Percentiles rank a stretch among this genome's conserved stretches.
These are phyloP conservation scores for Leptestheria dahalacensis DNA, from an alignment of 1,140 invertebrate species.

Conservation along the genomic window DNA sequence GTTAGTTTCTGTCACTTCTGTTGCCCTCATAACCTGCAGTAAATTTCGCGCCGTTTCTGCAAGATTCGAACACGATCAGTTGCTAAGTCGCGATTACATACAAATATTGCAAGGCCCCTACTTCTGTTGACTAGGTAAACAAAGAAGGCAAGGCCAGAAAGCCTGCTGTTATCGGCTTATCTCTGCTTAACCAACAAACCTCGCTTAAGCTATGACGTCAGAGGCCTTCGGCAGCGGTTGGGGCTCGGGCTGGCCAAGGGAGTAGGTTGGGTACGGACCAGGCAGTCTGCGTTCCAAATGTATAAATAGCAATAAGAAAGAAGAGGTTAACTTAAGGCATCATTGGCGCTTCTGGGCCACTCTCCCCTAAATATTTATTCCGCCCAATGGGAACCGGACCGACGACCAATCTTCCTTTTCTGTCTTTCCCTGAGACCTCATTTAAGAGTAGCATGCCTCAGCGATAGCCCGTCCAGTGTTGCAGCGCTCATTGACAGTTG, in stretches of 20 bases:
- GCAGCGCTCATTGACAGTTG: neutral
- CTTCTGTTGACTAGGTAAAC: neutral
- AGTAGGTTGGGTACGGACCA: no score
- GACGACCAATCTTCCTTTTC: neutral
- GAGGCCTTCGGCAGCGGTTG: neutral
- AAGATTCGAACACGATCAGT: neutral
- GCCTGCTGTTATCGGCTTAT: neutral
- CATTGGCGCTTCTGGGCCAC: neutral
- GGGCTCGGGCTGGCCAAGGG: no score
- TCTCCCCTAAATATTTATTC: neutral
- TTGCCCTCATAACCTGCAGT: no score
- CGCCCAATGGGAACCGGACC: neutral
- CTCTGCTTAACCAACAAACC: neutral
- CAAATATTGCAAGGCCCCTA: neutral
- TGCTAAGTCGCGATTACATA: neutral
- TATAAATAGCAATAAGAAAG: neutral
- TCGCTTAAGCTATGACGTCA: neutral
- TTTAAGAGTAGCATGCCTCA: no score
- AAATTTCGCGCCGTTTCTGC: neutral
- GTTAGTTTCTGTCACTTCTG: neutral
- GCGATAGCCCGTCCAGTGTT: no score
- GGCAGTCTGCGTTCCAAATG: neutral
- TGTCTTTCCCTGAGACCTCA: neutral
- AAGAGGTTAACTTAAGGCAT: neutral
- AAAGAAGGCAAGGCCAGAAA: neutral